These are phyloP conservation scores for Microctonus brassicae DNA, from an alignment of 2,888 invertebrate species.

Conservation along the genomic window DNA sequence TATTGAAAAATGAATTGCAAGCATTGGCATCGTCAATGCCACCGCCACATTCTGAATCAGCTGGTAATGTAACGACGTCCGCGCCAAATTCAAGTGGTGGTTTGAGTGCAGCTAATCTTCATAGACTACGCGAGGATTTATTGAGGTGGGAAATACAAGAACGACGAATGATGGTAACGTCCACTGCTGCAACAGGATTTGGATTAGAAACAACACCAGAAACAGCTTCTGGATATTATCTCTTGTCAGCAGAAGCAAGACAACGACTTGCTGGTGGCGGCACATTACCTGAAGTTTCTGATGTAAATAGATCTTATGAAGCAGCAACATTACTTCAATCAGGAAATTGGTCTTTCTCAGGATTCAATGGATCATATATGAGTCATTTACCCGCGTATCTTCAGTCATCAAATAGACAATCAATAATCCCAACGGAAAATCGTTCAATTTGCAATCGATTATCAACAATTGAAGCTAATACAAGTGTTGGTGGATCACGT, in stretches of 20 bases:
- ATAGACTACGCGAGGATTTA: constrained; percentile 64
- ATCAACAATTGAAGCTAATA: constrained; percentile 23
- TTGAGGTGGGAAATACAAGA: constrained; percentile 68
- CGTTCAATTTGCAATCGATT: constrained; percentile 34
- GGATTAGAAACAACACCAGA: constrained; percentile 39
- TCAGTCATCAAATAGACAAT: constrained; percentile 43
- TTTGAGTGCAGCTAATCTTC: constrained; percentile 63
- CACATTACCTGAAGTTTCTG: constrained; percentile 39
- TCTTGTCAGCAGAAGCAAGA: constrained; percentile 59
- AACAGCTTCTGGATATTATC: constrained; percentile 63
- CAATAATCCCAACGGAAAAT: constrained; percentile 39
- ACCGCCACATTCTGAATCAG: constrained; percentile 50
- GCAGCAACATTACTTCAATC: constrained; percentile 58
- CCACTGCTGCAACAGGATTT: constrained; percentile 50
- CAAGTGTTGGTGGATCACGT: constrained; percentile 35
- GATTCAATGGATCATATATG: constrained; percentile 56
- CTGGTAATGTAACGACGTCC: constrained; percentile 49
- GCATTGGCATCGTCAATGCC: constrained; percentile 67
- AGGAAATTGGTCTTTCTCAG: constrained; percentile 61
- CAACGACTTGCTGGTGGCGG: constrained; percentile 55
- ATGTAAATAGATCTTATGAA: constrained; percentile 57
- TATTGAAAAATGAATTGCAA: constrained; percentile 69
- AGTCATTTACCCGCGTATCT: constrained; percentile 56
- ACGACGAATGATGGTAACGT: constrained; percentile 65
- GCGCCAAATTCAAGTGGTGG: constrained; percentile 64